Base-by-base conservation (phyloP, 2,797 vertebrate species). In the Macroramphosus scolopax region DNA sequence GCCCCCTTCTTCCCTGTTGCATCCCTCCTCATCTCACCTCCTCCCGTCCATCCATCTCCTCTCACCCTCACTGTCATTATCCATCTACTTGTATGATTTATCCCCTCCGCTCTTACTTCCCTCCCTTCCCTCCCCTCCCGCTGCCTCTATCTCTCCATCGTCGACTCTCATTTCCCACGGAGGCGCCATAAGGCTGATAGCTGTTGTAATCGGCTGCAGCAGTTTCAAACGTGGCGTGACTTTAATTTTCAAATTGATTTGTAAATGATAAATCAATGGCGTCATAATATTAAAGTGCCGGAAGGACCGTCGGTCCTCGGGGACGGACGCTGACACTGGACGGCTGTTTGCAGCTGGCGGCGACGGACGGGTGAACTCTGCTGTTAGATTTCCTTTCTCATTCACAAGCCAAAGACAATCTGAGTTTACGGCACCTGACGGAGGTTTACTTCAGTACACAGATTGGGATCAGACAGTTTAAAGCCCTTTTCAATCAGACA, bases 211-310 rank as follows among this genome's bases (percentile, higher is more conserved):
- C 53, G 20, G 40, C 50, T 53, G 32, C 48, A 73, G 59, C 57
- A 44, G n/a, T 68, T 74, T 60, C 37, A 40, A 67, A 72, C 25
- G 2, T 57, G 52, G 48, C 55, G 37, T 45, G 53, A 59, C 59
- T 69, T 63, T 22, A 14, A 58, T 72, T 77, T 78, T 59, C 47
- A 68, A 80, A 77, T 67, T 41, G 55, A 77, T 57, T 61, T 58
- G n/a, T 61, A 51, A 77, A 78, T 51, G 58, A 83, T 74, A 40
- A 72, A 75, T 81, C 68, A 75, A 68, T 72, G 57, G 45, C 22
- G 16, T 42, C 14, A 2, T 59, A 33, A 50, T 54, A 72, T 60
- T 39, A 58, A 63, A 56, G 30, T n/a, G 13, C 46, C 8, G 1
- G 37, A 62, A 74, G 38, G 30, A 59, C 49, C 50, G 10, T 2